phyloP scores from a whole-genome alignment of 2,113 vertebrate species.

The Zosterops pallidus region DNA sequence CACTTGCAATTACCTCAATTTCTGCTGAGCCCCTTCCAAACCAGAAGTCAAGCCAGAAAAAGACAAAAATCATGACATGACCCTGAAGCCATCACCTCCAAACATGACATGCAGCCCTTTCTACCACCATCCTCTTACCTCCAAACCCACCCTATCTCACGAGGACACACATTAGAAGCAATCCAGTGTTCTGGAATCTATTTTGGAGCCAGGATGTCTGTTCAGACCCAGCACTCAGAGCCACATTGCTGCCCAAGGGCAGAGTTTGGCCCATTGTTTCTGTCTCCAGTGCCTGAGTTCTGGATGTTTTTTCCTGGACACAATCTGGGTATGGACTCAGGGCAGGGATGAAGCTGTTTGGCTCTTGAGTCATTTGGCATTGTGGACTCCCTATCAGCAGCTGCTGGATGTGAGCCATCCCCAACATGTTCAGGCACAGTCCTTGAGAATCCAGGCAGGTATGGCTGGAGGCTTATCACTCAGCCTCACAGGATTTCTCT shows the following conservation, averaged over 20 bases:
- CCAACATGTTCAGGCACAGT: neutral
- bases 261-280: neutral
- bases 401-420: neutral
- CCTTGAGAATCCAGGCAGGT: neutral
- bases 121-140: neutral
- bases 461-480: neutral
- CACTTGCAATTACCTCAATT: neutral
- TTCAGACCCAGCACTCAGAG: fast-evolving
- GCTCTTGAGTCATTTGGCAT: neutral
- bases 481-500: neutral
- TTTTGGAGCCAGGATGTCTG: neutral
- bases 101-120: neutral
- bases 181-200: neutral
- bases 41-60: neutral
- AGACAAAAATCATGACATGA: neutral
- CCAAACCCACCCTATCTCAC: neutral
- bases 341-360: neutral
- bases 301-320: neutral
- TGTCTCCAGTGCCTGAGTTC: neutral
- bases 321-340: neutral
- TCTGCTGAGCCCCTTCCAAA: neutral
- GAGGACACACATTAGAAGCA: neutral
- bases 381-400: neutral
- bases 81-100: neutral
- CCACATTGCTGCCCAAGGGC: neutral